Conservation (phyloP, 2,888 invertebrate species). For the Sinelater perroti region DNA sequence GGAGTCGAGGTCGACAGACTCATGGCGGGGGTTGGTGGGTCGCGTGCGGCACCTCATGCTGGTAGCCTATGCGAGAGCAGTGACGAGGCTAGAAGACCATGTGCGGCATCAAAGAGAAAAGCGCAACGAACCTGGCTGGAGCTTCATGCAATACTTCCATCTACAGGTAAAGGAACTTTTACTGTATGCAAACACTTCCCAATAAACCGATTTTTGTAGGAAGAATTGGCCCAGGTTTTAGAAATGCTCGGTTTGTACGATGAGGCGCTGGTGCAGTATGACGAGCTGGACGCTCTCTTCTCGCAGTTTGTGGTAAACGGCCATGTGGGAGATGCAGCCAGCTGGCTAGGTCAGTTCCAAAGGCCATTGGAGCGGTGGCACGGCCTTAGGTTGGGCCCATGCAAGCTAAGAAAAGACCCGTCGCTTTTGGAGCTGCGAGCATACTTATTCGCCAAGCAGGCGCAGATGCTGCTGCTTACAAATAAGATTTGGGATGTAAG, state of each 20-base stretch:
- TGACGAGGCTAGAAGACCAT: conserved; percentile 87
- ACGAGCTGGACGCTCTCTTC: conserved; percentile 95
- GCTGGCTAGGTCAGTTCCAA: conserved; percentile 84
- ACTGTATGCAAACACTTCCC: neutral
- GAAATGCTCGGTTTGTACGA: conserved; percentile 94
- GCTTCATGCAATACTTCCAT: conserved; percentile 93
- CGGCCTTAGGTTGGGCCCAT: conserved; percentile 74
- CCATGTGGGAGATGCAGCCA: conserved; percentile 84
- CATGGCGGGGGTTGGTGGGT: conserved; percentile 86
- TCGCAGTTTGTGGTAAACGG: conserved; percentile 96
- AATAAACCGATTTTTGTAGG: conserved; percentile 67
- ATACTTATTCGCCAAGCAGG: conserved; percentile 92
- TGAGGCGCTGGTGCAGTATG: conserved; percentile 95
- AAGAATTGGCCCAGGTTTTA: conserved; percentile 93
- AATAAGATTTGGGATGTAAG: conserved; percentile 83
- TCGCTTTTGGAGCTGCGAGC: conserved; percentile 90
- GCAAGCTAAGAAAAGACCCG: conserved; percentile 70
- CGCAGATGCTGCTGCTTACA: conserved; percentile 79
- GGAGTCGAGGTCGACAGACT: conserved; percentile 89
- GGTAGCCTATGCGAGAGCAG: conserved; percentile 85
- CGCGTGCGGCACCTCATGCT: conserved; percentile 85
- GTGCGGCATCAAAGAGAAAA: conserved; percentile 90
- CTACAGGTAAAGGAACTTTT: conserved; percentile 72
- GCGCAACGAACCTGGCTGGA: conserved; percentile 91
- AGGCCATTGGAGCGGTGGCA: conserved; percentile 84